Evolutionary conservation across 2,888 invertebrate species (phyloP).

Genomic region (Torymus tubicola): DNA sequence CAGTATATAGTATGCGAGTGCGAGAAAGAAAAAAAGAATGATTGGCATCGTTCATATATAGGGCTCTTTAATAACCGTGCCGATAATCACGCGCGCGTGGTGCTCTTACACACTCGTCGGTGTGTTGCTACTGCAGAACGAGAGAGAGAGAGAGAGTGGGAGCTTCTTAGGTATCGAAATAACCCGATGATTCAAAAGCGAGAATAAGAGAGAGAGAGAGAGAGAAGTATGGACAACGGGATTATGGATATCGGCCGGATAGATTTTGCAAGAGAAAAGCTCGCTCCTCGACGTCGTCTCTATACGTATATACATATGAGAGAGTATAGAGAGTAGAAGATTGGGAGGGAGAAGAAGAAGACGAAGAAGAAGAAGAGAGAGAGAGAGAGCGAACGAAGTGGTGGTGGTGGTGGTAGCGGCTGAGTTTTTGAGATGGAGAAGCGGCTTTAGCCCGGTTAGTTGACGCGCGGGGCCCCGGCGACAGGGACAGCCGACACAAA

Average conservation of each 20-base stretch:
- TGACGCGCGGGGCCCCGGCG: slow-evolving; percentile 76
- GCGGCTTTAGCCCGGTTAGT: slow-evolving; percentile 74
- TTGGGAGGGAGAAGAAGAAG: slow-evolving; percentile 25
- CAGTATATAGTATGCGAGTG: no score
- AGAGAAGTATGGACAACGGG: neutral
- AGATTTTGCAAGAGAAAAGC: no score
- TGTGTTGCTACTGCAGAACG: no score
- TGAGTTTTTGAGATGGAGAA: slow-evolving; percentile 62
- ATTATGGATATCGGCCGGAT: neutral
- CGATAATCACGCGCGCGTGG: no score
- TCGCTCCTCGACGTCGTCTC: no score
- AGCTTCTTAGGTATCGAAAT: slow-evolving; percentile 15
- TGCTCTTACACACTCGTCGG: no score
- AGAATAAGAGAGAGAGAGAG: slow-evolving; percentile 5
- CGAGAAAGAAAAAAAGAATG: neutral
- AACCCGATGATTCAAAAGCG: slow-evolving; percentile 42
- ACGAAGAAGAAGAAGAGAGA: neutral
- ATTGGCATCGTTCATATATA: neutral
- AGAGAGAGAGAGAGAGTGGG: neutral
- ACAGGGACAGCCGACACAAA: slow-evolving; percentile 72
- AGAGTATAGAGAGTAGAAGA: neutral
- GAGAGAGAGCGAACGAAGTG: neutral
- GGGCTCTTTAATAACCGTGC: no score
- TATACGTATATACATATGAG: no score
- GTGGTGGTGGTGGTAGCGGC: slow-evolving; percentile 50